phyloP scores from a whole-genome alignment of 30 jellyfish, hydroid and myxozoan species.

The Sanderia malayensis region DNA sequence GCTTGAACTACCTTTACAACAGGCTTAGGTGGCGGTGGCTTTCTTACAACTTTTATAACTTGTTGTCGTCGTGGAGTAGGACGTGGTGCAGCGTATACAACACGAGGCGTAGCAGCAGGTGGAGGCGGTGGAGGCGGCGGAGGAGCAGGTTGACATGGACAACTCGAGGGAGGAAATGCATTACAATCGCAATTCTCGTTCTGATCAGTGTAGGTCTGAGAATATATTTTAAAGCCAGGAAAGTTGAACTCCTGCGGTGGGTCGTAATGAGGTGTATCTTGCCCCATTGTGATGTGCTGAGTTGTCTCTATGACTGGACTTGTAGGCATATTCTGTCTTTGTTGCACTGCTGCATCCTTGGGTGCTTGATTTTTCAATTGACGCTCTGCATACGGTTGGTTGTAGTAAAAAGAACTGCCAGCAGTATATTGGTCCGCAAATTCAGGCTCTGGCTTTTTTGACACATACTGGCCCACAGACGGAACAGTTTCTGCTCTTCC shows the following conservation, averaged over 20 bases:
- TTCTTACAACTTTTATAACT: not conserved
- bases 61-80: slow-evolving; percentile 36
- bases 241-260: slow-evolving; percentile 55
- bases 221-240: slow-evolving; percentile 47
- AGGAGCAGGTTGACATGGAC: slow-evolving; percentile 42
- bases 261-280: slow-evolving; percentile 44
- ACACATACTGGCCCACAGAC: too few relatives aligned
- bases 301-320: slow-evolving; percentile 38
- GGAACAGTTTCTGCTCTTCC: too few relatives aligned
- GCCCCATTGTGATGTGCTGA: slow-evolving; percentile 36
- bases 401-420: not conserved
- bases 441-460: not conserved
- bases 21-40: slow-evolving; percentile 53
- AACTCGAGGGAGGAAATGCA: not conserved
- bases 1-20: slow-evolving; percentile 24
- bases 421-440: slow-evolving; percentile 38
- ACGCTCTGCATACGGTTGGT: slow-evolving; percentile 13
- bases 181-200: slow-evolving; percentile 45
- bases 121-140: slow-evolving; percentile 33
- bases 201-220: slow-evolving; percentile 49
- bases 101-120: slow-evolving; percentile 1
- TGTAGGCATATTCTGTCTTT: slow-evolving; percentile 49
- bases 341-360: slow-evolving; percentile 26
- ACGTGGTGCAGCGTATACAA: slow-evolving; percentile 7
- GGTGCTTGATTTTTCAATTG: not conserved